Evolutionary conservation across 2,113 vertebrate genomes (phyloP), one percentile per base, ranked within the genome.

Genomic region (Nettapus auritus): DNA sequence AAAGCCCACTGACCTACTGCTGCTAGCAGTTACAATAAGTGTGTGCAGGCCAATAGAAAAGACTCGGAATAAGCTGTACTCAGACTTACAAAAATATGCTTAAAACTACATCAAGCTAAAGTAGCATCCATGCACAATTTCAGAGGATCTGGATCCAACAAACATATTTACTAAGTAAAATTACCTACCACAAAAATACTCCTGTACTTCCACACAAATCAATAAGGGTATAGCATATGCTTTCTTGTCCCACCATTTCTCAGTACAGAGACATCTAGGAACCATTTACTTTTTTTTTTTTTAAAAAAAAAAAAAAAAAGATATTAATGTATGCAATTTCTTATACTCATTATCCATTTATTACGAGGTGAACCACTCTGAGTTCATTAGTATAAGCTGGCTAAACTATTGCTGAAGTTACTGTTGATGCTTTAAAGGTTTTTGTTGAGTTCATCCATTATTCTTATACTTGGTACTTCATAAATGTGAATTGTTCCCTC

Each of bases 271-370:
- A 76, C 89, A 79, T 74, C 52, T 48, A 89, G 89, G 82, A 97
- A 91, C 31, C 69, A 85, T 95, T 96, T 92, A 88, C 89, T 70
- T 79, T 66, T 63, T 88, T 89, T 88, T 70, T 79, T 66, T 63
- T 88, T 89, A 18, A 38, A 62, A 63, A 29, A 53, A 34, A 62
- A 34, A 60, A 62, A 22, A 56, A 56, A 57, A 69, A 93, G 38
- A 63, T 81, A 95, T 75, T 94, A 95, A 94, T 89, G 60, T 31
- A 77, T 95, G 90, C n/a, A 52, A 8, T 80, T 93, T 88, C 92
- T 77, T 91, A 74, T 26, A 36, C 20, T 93, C 64, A 86, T 97
- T 93, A 96, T 92, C 79, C 75, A 81, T 90, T 94, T 93, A 96
- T 89, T 91, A 85, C 0, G 36, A 90, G 94, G 76, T 81, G 79